These are phyloP conservation scores for Hirudinaria manillensis DNA, from an alignment of 2,888 invertebrate species.

Conservation along the genomic window DNA sequence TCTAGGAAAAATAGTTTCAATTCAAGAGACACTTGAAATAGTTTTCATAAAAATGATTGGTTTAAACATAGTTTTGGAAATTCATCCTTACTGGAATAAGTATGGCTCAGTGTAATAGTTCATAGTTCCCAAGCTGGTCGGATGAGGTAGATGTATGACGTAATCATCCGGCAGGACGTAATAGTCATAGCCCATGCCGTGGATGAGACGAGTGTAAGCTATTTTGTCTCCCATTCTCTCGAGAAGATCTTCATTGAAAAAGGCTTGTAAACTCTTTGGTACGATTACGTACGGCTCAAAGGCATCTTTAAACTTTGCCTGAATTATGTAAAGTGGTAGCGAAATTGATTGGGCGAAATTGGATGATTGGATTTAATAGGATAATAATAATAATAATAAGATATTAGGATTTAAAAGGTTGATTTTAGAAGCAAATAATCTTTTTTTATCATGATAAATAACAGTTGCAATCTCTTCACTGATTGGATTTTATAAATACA, in stretches of 20 bases:
- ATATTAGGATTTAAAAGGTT: too few relatives aligned
- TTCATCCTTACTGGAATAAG: conserved; percentile 3
- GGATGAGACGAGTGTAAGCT: conserved; percentile 33
- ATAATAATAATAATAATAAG: background rate
- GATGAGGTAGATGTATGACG: conserved; percentile 37
- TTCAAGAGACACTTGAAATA: background rate
- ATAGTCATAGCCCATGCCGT: conserved; percentile 35
- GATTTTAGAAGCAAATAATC: background rate
- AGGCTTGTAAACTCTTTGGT: conserved; percentile 19
- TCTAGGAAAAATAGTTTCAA: conserved; percentile 19
- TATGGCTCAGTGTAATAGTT: conserved; percentile 1
- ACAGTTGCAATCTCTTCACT: too few relatives aligned
- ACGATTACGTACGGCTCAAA: conserved; percentile 39
- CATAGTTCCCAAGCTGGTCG: conserved; percentile 26
- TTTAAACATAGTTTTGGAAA: background rate
- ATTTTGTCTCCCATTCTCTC: conserved; percentile 40
- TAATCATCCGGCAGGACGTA: conserved; percentile 33
- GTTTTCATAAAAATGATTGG: background rate
- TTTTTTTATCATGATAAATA: too few relatives aligned
- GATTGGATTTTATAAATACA: too few relatives aligned
- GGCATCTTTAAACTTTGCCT: conserved; percentile 34
- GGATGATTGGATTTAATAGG: background rate
- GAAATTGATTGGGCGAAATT: background rate
- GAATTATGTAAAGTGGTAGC: background rate
- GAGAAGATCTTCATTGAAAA: conserved; percentile 35